Evolutionary conservation across 2,797 vertebrate species (phyloP).

Genomic region (Acridotheres tristis): DNA sequence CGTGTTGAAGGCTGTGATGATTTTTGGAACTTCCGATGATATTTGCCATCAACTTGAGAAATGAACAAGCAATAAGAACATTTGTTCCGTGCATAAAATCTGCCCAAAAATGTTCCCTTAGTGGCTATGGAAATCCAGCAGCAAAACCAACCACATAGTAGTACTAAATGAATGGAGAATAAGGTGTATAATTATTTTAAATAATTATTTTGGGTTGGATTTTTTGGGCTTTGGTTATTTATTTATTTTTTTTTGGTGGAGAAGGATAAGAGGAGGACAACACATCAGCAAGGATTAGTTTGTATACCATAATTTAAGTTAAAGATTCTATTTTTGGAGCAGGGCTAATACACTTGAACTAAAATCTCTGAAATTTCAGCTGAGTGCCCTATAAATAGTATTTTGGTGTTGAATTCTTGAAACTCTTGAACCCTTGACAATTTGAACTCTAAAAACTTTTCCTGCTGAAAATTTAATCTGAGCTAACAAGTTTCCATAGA

Average conservation of each 20-base stretch:
- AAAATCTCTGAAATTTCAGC: not conserved
- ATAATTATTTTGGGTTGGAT: not conserved
- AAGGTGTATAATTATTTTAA: not conserved
- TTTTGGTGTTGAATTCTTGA: not conserved
- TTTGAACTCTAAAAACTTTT: not conserved
- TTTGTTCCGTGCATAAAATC: not conserved
- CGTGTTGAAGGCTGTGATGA: not conserved
- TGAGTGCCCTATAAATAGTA: not conserved
- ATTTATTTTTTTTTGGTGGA: not conserved
- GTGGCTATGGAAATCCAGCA: not conserved
- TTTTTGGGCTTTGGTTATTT: not conserved
- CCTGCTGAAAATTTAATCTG: not conserved
- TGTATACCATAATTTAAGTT: not conserved
- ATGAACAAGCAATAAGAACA: not conserved
- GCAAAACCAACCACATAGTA: not conserved
- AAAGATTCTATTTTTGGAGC: not conserved
- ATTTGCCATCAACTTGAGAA: not conserved
- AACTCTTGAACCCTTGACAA: not conserved
- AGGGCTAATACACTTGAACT: not conserved
- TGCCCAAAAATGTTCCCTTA: not conserved
- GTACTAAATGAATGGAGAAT: not conserved
- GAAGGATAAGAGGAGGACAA: not conserved
- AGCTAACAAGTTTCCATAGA: not conserved
- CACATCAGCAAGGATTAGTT: not conserved
- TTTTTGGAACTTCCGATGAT: not conserved